A percentile compares a stretch with the other conserved stretches of the same genome.
Evolutionary conservation across 2,797 vertebrate species (phyloP).

Genomic region (Phyllotis vaccarum): DNA sequence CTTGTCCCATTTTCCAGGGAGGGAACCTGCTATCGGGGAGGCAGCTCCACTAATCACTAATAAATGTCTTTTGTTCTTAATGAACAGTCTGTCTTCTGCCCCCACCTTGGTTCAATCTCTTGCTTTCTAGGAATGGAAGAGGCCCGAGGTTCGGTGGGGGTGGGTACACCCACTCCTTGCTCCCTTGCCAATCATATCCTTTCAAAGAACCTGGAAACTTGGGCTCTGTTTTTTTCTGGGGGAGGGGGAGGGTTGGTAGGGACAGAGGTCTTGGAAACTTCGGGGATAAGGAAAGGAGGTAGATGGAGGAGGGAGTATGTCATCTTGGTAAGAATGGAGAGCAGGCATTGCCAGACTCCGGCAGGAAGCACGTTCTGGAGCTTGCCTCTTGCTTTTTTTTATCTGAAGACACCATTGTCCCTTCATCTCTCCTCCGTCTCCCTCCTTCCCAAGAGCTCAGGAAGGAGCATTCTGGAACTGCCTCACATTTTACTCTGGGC

Average conservation of each 20-base stretch:
- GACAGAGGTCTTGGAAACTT: neutral
- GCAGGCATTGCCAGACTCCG: neutral
- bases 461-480: neutral
- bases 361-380: neutral
- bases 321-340: neutral
- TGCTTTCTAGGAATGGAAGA: conserved; percentile 58
- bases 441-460: neutral
- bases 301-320: neutral
- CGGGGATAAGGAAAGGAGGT: neutral
- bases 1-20: neutral
- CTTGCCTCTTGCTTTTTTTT: fast-evolving
- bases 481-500: conserved; percentile 58
- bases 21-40: neutral
- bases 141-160: neutral
- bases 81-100: conserved; percentile 62
- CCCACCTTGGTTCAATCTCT: neutral
- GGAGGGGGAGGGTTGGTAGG: too few species aligned
- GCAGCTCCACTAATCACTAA: conserved; percentile 65
- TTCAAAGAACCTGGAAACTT: neutral
- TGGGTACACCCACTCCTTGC: neutral
- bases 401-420: neutral
- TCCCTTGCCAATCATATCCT: neutral
- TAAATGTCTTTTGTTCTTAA: conserved; percentile 72
- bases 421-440: neutral
- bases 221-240: neutral